Evolutionary conservation across 37 sponge, comb jelly and placozoan species (phyloP), one percentile per base, ranked within the genome.

Genomic region (Tethya wilhelma): DNA sequence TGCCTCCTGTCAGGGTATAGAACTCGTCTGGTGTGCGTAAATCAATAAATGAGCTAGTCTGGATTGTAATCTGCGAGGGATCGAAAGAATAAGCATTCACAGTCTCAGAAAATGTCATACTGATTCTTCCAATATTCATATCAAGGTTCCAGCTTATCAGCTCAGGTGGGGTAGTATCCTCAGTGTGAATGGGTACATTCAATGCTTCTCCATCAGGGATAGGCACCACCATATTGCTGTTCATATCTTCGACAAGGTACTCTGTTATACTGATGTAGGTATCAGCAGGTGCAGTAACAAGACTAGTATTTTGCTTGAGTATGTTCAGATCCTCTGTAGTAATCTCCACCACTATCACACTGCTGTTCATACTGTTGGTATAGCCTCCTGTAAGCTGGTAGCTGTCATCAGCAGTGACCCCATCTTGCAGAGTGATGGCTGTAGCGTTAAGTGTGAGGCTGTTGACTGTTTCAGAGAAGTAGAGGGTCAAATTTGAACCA

Each of bases 391-490:
- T 90, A 8, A 96, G 84, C 0, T 67, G 76, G 62, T 71, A 88
- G 57, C 45, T 68, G 32, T 74, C 76, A 34, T 84, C 82, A 64
- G 91, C 91, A 22, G 53, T 59, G 34, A 4, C 40, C 2, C 66
- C 73, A 74, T 93, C 90, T 67, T 96, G 94, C 26, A 96, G 78
- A 28, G 81, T 87, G 44, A 96, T 79, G 4, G 71, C 79, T 7
- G 59, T 68, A 19, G 77, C 59, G 59, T 59, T 72, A 2, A 96
- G 64, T 17, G 84, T 84, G 26, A 79, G 64, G 31, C 70, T 66
- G 44, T 93, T 87, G 9, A 93, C 94, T 11, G 97, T 93, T 63
- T 96, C 97, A 44, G 88, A 84, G 73, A 96, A 96, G 53, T 40
- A 90, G 32, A 96, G 55, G 0, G 91, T 90, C 17, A 96, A 70